Conservation (phyloP, 1,140 invertebrate genomes). For the Drosophila suzukii region DNA sequence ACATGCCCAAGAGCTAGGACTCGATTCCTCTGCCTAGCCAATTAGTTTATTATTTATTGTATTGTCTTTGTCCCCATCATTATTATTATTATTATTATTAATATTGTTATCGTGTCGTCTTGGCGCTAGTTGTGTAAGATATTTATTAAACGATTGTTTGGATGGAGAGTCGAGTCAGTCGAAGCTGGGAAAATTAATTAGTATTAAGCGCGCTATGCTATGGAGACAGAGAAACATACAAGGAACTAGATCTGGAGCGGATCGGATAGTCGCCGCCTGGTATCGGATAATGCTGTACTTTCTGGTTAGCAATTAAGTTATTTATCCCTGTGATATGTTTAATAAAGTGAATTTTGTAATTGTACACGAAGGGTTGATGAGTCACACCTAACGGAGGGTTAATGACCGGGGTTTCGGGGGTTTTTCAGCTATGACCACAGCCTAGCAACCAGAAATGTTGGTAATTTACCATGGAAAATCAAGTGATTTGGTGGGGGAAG, state of each 20-base stretch:
- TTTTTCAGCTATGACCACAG: neutral
- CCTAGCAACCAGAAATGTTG: slow-evolving; percentile 9
- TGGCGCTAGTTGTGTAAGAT: slow-evolving; percentile 69
- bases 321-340: slow-evolving; percentile 84
- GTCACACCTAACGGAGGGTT: slow-evolving; percentile 15
- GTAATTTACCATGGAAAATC: neutral
- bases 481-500: neutral
- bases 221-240: slow-evolving; percentile 50
- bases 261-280: slow-evolving; percentile 29
- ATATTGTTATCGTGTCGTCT: slow-evolving; percentile 60
- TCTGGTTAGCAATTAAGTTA: slow-evolving; percentile 76
- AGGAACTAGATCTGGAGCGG: slow-evolving; percentile 31
- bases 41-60: slow-evolving; percentile 77
- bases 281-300: slow-evolving; percentile 55
- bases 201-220: slow-evolving; percentile 50
- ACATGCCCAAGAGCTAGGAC: slow-evolving; percentile 84
- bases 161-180: slow-evolving; percentile 40
- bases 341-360: slow-evolving; percentile 69
- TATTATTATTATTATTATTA: slow-evolving; percentile 53
- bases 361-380: slow-evolving; percentile 19
- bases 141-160: slow-evolving; percentile 69
- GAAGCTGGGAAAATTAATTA: slow-evolving; percentile 51
- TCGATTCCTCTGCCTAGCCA: slow-evolving; percentile 47
- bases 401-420: neutral
- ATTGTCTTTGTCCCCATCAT: slow-evolving; percentile 58